phyloP scores from a whole-genome alignment of 2,888 invertebrate genomes.

The Smittia sp. region DNA sequence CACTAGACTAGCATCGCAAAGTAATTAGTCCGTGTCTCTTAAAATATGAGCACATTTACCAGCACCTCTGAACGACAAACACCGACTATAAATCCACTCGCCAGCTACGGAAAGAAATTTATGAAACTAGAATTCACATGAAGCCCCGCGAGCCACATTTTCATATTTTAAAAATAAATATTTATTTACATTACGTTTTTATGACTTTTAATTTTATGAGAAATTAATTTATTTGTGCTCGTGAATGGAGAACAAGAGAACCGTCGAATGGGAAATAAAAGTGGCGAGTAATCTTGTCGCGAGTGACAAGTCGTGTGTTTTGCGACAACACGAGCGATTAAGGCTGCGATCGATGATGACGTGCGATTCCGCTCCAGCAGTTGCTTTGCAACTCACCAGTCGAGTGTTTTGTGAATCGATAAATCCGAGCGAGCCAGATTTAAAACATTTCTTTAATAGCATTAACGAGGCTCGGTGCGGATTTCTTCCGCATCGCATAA shows the following conservation, averaged over 20 bases:
- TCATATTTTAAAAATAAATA: constrained; percentile 33
- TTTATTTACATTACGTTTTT: constrained; percentile 23
- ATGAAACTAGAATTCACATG: neutral
- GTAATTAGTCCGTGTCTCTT: constrained; percentile 36
- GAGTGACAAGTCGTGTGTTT: no score
- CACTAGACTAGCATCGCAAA: constrained; percentile 29
- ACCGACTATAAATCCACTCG: neutral
- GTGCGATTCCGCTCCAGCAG: no score
- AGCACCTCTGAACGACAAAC: neutral
- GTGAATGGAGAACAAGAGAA: neutral
- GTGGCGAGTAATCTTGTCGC: no score
- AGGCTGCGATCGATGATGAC: no score
- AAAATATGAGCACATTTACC: constrained; percentile 34
- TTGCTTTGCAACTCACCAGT: no score
- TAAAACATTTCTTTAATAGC: no score
- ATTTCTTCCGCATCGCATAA: neutral
- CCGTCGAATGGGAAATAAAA: no score
- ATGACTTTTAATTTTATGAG: constrained; percentile 3
- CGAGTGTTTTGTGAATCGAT: no score
- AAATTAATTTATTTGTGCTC: constrained; percentile 30
- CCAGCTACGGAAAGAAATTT: neutral
- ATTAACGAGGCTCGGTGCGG: neutral
- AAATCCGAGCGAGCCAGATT: no score
- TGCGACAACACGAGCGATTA: no score
- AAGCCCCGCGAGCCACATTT: neutral